Evolutionary conservation across 2,888 invertebrate genomes (phyloP), one percentile per base, ranked within the genome.

Genomic region (Meiosimyza decipiens): DNA sequence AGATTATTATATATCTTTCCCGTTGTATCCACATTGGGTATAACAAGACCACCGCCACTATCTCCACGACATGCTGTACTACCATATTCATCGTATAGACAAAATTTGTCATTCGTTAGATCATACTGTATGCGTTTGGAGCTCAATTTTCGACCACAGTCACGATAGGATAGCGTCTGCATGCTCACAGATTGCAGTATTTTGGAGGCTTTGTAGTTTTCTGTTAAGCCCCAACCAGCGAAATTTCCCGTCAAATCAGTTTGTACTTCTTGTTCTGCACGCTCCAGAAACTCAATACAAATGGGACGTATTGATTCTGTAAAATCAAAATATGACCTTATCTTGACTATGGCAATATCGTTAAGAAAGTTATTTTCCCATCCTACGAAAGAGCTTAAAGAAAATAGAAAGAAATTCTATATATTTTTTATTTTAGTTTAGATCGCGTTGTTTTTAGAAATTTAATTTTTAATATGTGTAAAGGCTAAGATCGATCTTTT

Each of bases 291-390:
- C 13, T 66, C n/a, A 13, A 70, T 63, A 74, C 88, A 88, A 12
- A 87, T 82, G n/a, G 86, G 85, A 71, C 83, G 83, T 9, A 87
- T 83, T 13, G 82, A 78, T 50, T 76, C 74, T 2, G 83, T 80
- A 52, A 84, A 80, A 13, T 71, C 73, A 50, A 88, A 81, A 13
- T 74, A 62, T n/a, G 77, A 76, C 57, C 78, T 76, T 28, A 86
- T 72, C 16, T 83, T 76, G n/a, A 87, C 50, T 6, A 87, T 67
- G 0, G 86, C 86, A 65, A 88, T 82, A 76, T 88, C 88, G 9
- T 77, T 76, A 28, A 73, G 71, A 71, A 79, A 85, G 12, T 77
- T 76, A 12, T 78, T 79, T 15, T 65, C 22, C 40, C 40, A 40
- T 40, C 40, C 40, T 3, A 9, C 40, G 9, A 40, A 40, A 5